These are phyloP conservation scores for Drosophila sordidapex DNA, from an alignment of 2,888 invertebrate species.

Conservation along the genomic window DNA sequence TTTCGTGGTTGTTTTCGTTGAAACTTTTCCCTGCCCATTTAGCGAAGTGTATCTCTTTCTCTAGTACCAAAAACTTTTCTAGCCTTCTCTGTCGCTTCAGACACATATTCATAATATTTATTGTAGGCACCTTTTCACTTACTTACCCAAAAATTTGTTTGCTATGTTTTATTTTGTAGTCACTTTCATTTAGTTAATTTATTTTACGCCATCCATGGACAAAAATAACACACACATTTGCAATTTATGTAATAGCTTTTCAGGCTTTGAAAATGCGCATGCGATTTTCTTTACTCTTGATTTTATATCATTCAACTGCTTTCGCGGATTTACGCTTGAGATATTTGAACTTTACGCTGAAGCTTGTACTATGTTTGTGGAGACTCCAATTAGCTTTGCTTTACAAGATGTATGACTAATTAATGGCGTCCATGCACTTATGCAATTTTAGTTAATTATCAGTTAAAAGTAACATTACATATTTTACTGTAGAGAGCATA, in stretches of 20 bases:
- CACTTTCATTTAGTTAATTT: constrained; percentile 66
- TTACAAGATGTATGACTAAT: constrained; percentile 52
- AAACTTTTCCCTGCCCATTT: constrained; percentile 61
- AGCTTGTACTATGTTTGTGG: constrained; percentile 26
- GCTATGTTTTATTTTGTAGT: constrained; percentile 32
- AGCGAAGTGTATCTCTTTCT: constrained; percentile 45
- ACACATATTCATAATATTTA: constrained; percentile 27
- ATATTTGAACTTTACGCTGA: constrained; percentile 66
- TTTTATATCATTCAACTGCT: constrained; percentile 55
- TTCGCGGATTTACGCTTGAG: constrained; percentile 80
- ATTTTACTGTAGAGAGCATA: constrained; percentile 1
- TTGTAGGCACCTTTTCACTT: constrained; percentile 36
- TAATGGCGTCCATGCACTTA: constrained; percentile 27
- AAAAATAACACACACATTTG: constrained; percentile 23
- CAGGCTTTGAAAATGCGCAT: constrained; percentile 35
- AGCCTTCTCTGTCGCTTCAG: background rate
- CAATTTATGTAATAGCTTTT: constrained; percentile 66
- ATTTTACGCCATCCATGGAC: constrained; percentile 45
- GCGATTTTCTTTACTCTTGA: constrained; percentile 40
- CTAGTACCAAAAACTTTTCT: constrained; percentile 1
- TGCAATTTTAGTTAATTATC: constrained; percentile 41
- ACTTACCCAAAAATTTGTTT: constrained; percentile 56
- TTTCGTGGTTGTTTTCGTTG: constrained; percentile 16
- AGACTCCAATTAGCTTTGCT: constrained; percentile 62
- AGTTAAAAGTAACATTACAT: background rate